These are phyloP conservation scores for Microcebus lehilahytsara DNA, from an alignment of 2,113 vertebrate species.

Conservation along the genomic window DNA sequence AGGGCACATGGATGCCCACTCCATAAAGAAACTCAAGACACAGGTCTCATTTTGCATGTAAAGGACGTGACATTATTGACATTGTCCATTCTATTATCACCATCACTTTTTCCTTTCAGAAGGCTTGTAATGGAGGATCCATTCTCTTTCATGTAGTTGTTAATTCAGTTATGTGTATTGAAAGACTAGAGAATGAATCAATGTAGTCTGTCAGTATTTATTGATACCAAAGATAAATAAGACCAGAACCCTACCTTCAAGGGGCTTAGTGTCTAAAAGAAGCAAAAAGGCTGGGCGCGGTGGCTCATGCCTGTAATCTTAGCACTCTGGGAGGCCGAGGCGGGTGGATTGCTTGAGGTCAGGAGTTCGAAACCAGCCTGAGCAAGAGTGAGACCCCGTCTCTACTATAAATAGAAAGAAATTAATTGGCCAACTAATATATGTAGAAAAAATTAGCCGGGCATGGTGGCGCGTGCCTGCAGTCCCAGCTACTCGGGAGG, in stretches of 20 bases:
- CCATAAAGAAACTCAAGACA: background rate
- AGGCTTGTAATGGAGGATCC: background rate
- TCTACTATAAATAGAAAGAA: no score
- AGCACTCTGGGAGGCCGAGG: no score
- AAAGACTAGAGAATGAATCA: background rate
- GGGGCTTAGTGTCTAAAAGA: background rate
- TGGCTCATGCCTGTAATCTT: no score
- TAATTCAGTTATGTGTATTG: background rate
- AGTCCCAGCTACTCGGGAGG: no score
- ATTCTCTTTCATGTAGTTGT: background rate
- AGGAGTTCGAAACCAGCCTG: no score
- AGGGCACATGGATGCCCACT: background rate
- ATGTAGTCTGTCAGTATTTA: background rate
- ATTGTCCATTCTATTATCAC: background rate
- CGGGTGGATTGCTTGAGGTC: no score
- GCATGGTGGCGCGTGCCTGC: no score
- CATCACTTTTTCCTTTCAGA: background rate
- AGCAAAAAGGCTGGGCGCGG: background rate
- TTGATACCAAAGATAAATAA: constrained; percentile 30
- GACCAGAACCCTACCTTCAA: background rate
- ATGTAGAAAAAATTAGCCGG: no score
- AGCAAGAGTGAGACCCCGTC: no score
- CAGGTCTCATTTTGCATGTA: background rate
- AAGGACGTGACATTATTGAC: background rate
- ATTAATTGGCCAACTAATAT: no score